A percentile compares a stretch with the other conserved stretches of the same genome.
Conservation (phyloP, 2,797 vertebrate species). For the Lepilemur septentrionalis region DNA sequence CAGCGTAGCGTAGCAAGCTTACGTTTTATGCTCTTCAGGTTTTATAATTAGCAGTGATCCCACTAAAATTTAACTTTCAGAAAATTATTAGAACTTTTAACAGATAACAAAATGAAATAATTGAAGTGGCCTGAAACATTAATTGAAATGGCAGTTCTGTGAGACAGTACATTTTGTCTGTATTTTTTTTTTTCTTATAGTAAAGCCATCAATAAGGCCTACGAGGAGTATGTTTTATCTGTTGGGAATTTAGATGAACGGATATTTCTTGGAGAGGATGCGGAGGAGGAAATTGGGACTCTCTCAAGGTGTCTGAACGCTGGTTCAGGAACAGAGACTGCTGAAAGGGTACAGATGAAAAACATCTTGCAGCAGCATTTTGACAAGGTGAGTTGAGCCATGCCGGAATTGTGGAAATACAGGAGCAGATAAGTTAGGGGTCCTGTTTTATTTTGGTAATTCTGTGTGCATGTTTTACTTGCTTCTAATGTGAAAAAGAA, state of each 20-base stretch:
- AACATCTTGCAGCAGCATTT: constrained; percentile 86
- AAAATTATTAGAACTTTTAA: constrained; percentile 3
- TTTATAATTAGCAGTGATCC: neutral
- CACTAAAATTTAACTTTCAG: neutral
- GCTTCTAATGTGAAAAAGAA: neutral
- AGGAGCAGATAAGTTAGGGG: rapidly evolving
- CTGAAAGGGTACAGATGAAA: constrained; percentile 84
- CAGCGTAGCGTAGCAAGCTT: neutral
- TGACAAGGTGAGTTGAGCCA: constrained; percentile 81
- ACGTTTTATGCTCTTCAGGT: neutral
- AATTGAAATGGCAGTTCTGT: neutral
- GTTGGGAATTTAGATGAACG: constrained; percentile 94
- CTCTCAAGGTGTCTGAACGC: constrained; percentile 87
- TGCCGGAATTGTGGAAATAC: rapidly evolving
- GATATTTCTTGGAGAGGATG: constrained; percentile 94
- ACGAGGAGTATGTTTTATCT: constrained; percentile 94
- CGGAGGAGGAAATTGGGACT: constrained; percentile 93
- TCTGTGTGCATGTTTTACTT: neutral
- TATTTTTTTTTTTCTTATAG: constrained; percentile 78
- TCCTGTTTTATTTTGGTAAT: neutral
- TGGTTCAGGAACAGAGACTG: constrained; percentile 80
- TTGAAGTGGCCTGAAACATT: neutral
- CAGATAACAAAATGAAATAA: neutral
- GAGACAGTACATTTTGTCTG: neutral
- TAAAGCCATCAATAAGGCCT: constrained; percentile 92